Evolutionary conservation across 1,140 invertebrate species (phyloP).

Genomic region (Camponotus vicinus): DNA sequence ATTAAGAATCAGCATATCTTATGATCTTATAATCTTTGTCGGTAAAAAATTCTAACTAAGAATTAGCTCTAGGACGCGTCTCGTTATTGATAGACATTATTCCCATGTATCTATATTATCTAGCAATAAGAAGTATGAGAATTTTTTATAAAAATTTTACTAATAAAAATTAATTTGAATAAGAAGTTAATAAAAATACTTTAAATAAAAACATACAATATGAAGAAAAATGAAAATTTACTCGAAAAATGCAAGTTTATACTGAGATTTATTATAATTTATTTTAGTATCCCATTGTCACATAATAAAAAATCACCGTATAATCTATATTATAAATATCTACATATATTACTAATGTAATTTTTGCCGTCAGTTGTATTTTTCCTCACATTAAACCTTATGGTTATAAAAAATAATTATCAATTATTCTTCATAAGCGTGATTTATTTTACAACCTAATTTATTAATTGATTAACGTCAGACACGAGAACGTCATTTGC

Average conservation of each 20-base stretch:
- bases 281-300: no score
- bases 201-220: no score
- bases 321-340: no score
- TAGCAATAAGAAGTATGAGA: no score
- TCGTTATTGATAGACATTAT: neutral
- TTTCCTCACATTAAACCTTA: neutral
- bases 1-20: neutral
- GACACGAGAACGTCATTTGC: conserved; percentile 40
- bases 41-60: neutral
- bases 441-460: neutral
- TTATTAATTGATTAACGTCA: neutral
- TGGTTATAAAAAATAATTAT: neutral
- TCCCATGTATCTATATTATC: neutral
- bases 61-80: neutral
- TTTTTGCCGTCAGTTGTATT: neutral
- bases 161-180: no score
- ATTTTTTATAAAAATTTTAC: no score
- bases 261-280: no score
- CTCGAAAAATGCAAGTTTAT: no score
- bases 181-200: no score
- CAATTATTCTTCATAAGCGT: conserved; percentile 6
- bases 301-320: no score
- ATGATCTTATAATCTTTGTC: neutral
- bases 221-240: neutral
- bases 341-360: neutral